Percentiles rank a stretch among this genome's conserved stretches.
phyloP scores from a whole-genome alignment of 2,888 invertebrate species.

The Dilophus febrilis region DNA sequence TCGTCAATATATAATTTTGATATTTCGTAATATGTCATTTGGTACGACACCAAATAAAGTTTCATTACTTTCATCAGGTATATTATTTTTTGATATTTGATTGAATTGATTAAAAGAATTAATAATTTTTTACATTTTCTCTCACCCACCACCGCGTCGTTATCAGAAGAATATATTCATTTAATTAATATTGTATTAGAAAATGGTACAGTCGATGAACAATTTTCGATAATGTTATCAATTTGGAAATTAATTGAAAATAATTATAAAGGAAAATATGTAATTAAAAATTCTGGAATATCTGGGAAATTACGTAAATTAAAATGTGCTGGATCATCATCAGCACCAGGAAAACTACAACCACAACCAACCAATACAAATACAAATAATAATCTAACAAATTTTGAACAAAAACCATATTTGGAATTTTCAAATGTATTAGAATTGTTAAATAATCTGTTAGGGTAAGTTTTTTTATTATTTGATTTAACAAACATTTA shows the following conservation, averaged over 20 bases:
- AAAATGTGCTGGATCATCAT: too few relatives aligned
- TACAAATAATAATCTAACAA: too few relatives aligned
- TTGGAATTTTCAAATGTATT: too few relatives aligned
- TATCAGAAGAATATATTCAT: conserved; percentile 11
- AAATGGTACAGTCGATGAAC: conserved; percentile 18
- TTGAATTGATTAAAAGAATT: too few relatives aligned
- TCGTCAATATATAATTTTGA: conserved; percentile 19
- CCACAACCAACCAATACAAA: too few relatives aligned
- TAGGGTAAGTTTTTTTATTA: too few relatives aligned
- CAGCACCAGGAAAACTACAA: too few relatives aligned
- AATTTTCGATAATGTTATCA: conserved; percentile 17
- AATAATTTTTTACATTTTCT: background rate
- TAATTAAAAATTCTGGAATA: conserved; percentile 22
- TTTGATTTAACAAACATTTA: too few relatives aligned
- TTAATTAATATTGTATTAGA: conserved; percentile 5
- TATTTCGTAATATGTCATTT: conserved; percentile 27
- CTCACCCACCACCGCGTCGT: too few relatives aligned
- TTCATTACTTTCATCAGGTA: conserved; percentile 17
- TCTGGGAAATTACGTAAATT: conserved; percentile 16
- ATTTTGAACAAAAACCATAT: too few relatives aligned
- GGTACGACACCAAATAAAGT: conserved; percentile 15
- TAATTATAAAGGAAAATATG: conserved; percentile 21
- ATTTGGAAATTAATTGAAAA: conserved; percentile 24
- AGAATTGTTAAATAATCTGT: too few relatives aligned
- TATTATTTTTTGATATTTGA: conserved; percentile 12